Percentiles rank a stretch among this genome's conserved stretches.
These are phyloP conservation scores for Oxytorus armatus DNA, from an alignment of 2,888 invertebrate species.

Conservation along the genomic window DNA sequence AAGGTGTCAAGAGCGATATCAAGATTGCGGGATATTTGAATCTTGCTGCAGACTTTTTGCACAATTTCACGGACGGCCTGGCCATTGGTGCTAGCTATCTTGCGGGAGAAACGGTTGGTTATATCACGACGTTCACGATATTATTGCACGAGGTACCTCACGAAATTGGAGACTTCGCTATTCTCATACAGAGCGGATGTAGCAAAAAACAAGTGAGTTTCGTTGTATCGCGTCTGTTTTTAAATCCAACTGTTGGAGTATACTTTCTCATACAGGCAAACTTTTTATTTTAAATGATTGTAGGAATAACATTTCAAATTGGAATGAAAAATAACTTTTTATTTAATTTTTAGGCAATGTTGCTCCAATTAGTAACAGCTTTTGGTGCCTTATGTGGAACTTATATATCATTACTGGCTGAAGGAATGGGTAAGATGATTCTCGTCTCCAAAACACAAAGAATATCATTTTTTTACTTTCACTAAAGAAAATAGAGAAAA, in stretches of 20 bases:
- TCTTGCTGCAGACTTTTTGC: slow-evolving; percentile 98
- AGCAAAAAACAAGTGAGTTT: slow-evolving; percentile 90
- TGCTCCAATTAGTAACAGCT: slow-evolving; percentile 96
- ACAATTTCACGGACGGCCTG: slow-evolving; percentile 99
- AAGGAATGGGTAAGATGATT: slow-evolving; percentile 87
- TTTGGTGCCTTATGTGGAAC: slow-evolving; percentile 98
- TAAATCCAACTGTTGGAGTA: too few species aligned
- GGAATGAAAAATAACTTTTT: neutral
- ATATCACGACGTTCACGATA: slow-evolving; percentile 97
- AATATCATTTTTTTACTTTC: neutral
- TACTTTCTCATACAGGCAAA: too few species aligned
- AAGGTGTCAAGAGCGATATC: slow-evolving; percentile 85
- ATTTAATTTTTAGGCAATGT: slow-evolving; percentile 91
- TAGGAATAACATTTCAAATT: neutral
- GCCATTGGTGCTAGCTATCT: slow-evolving; percentile 99
- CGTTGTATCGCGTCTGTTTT: too few species aligned
- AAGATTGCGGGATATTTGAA: slow-evolving; percentile 97
- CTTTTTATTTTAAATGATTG: too few species aligned
- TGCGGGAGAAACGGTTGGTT: slow-evolving; percentile 94
- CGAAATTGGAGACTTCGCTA: slow-evolving; percentile 99
- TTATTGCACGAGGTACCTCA: slow-evolving; percentile 99
- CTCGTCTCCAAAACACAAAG: slow-evolving; percentile 4
- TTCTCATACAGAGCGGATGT: slow-evolving; percentile 98
- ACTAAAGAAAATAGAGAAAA: neutral
- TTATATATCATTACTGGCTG: slow-evolving; percentile 92